Conservation (phyloP, 2,888 invertebrate genomes). For the Hirtodrosophila duncani region DNA sequence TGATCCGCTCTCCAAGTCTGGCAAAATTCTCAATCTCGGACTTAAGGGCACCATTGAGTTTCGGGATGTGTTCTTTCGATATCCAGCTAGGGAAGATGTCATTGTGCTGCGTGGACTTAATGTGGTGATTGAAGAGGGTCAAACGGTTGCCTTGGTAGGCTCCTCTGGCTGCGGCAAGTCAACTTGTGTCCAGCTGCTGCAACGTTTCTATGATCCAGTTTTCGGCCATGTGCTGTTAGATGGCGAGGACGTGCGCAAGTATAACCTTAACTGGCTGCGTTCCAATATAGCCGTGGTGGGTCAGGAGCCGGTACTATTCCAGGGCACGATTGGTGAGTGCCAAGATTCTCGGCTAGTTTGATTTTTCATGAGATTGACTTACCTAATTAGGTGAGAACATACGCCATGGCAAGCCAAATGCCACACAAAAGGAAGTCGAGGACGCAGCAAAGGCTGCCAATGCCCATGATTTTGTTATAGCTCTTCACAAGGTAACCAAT, state of each 20-base stretch:
- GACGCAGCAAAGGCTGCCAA: conserved; percentile 85
- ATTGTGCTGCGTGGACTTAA: conserved; percentile 83
- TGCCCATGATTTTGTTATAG: conserved; percentile 86
- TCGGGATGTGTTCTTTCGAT: conserved; percentile 83
- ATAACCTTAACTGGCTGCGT: conserved; percentile 86
- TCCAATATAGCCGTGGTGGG: conserved; percentile 90
- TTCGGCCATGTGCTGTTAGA: conserved; percentile 81
- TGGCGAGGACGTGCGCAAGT: conserved; percentile 81
- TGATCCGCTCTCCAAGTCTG: conserved; percentile 84
- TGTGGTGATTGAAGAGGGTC: conserved; percentile 81
- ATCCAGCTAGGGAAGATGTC: conserved; percentile 87
- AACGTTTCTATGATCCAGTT: conserved; percentile 83
- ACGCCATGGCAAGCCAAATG: conserved; percentile 85
- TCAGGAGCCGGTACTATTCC: conserved; percentile 92
- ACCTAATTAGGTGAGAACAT: conserved; percentile 79
- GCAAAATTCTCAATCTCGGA: conserved; percentile 80
- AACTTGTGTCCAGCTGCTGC: conserved; percentile 87
- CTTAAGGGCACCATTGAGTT: conserved; percentile 84
- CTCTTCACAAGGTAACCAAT: conserved; percentile 82
- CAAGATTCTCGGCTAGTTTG: background rate
- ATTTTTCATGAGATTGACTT: background rate
- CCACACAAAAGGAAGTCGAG: conserved; percentile 83
- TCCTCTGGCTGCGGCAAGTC: conserved; percentile 89
- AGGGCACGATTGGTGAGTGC: conserved; percentile 82
- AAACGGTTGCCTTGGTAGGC: conserved; percentile 85